Conservation (phyloP, 2,113 vertebrate species). For the Campylomormyrus tamandua region DNA sequence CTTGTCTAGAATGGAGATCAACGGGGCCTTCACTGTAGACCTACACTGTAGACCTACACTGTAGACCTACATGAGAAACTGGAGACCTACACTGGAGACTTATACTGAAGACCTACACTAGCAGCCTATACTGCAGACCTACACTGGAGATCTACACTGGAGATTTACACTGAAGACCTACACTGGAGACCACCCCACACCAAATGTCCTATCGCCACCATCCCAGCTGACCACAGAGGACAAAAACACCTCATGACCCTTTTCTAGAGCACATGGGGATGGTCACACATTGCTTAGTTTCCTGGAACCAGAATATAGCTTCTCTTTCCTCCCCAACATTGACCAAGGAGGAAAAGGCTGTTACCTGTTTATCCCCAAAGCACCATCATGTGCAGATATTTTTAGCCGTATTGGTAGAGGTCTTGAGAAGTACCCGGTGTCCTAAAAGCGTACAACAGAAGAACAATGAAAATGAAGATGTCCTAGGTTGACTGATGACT, state of each 20-base stretch:
- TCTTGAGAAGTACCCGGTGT: neutral
- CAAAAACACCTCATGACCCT: neutral
- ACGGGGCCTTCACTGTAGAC: neutral
- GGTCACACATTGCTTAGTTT: too few relatives aligned
- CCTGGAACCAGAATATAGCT: neutral
- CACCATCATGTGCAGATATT: neutral
- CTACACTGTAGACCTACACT: neutral
- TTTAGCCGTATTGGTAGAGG: neutral
- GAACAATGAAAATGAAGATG: neutral
- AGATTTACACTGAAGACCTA: neutral
- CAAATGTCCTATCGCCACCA: neutral
- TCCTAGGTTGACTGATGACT: neutral
- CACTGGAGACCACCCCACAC: neutral
- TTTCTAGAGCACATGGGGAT: neutral
- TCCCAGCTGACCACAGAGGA: neutral
- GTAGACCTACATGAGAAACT: neutral
- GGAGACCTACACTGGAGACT: neutral
- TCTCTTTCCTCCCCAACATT: neutral
- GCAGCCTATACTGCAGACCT: neutral
- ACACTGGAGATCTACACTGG: neutral
- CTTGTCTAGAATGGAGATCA: neutral
- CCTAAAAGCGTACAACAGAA: neutral
- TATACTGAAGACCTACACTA: neutral
- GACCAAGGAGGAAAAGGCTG: neutral
- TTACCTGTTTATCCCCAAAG: neutral